Evolutionary conservation across 2,888 invertebrate species (phyloP), one percentile per base, ranked within the genome.

Genomic region (Trichopria drosophilae): DNA sequence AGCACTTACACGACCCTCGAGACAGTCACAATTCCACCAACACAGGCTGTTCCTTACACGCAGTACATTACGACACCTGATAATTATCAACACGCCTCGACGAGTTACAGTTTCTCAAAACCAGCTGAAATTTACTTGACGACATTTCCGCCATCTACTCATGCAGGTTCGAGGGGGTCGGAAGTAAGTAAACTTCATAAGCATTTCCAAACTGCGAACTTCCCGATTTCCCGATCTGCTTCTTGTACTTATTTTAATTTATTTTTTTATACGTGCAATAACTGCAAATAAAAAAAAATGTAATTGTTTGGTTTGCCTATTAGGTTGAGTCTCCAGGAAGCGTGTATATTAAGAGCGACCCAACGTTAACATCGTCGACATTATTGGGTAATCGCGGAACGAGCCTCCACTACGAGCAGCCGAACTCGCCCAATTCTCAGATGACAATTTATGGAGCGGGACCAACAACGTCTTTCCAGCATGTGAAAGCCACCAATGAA

Each of bases 291-390:
- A 20, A 23, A 20, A 18, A 26, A 10, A 19, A 15, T 3, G 2
- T 20, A 9, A 29, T 34, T 31, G 22, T 12, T 47, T 36, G 2
- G 40, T 23, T 44, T 41, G n/a, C 6, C 12, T 32, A 26, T 5
- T 48, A 73, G 69, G 63, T 72, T 16, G 74, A 74, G 31, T 63
- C 71, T 1, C 82, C 84, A 1, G 77, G 78, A 2, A 79, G 80
- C 61, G 78, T 83, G 50, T 77, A 84, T 65, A 84, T 83, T 70
- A 82, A 84, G 58, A 79, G 79, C 52, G 86, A 86, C 70, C 86
- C 86, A n/a, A 84, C 84, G 36, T 75, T 86, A 40, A 81, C 83
- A 0, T 83, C 85, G 0, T 81, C 84, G 1, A 80, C 80, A n/a
- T 75, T 83, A 58, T 69, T 81, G 55, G 73, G 73, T 35, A 71